These are phyloP conservation scores for Synanthedon andrenaeformis DNA, from an alignment of 2,888 invertebrate genomes.

Conservation along the genomic window DNA sequence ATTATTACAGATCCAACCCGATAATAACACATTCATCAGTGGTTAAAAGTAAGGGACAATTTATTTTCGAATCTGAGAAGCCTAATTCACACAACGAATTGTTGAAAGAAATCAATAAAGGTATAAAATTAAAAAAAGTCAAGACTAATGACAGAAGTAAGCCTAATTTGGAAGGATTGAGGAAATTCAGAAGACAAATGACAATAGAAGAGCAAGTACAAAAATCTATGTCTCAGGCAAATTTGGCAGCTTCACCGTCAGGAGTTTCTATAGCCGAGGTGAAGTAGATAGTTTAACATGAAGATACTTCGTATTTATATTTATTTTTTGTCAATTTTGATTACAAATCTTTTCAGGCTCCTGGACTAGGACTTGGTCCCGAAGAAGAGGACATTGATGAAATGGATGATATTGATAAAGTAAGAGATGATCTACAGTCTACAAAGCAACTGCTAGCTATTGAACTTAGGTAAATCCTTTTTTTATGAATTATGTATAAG, in stretches of 20 bases:
- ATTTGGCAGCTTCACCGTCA: slow-evolving; percentile 66
- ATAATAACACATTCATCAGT: slow-evolving; percentile 69
- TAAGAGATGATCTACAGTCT: slow-evolving; percentile 90
- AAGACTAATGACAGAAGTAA: slow-evolving; percentile 89
- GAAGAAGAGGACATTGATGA: slow-evolving; percentile 83
- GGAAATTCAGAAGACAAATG: slow-evolving; percentile 89
- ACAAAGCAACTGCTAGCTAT: slow-evolving; percentile 91
- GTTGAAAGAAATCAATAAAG: slow-evolving; percentile 83
- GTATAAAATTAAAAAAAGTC: slow-evolving; percentile 79
- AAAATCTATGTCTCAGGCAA: slow-evolving; percentile 80
- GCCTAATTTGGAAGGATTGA: slow-evolving; percentile 83
- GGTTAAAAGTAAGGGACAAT: slow-evolving; percentile 81
- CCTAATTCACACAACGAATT: slow-evolving; percentile 82
- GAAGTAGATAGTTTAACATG: slow-evolving; percentile 1
- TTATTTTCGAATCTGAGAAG: slow-evolving; percentile 89
- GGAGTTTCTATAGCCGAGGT: slow-evolving; percentile 46
- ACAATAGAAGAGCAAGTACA: slow-evolving; percentile 91
- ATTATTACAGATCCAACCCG: slow-evolving; percentile 66
- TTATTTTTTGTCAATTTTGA: not conserved
- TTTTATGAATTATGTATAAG: not conserved
- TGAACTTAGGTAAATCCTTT: slow-evolving; percentile 73
- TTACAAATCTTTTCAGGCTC: slow-evolving; percentile 17
- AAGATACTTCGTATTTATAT: not conserved
- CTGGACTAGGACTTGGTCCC: slow-evolving; percentile 14
- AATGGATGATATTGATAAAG: slow-evolving; percentile 91